These are phyloP conservation scores for Cylloceria caligata DNA, from an alignment of 2,888 invertebrate species.

Conservation along the genomic window DNA sequence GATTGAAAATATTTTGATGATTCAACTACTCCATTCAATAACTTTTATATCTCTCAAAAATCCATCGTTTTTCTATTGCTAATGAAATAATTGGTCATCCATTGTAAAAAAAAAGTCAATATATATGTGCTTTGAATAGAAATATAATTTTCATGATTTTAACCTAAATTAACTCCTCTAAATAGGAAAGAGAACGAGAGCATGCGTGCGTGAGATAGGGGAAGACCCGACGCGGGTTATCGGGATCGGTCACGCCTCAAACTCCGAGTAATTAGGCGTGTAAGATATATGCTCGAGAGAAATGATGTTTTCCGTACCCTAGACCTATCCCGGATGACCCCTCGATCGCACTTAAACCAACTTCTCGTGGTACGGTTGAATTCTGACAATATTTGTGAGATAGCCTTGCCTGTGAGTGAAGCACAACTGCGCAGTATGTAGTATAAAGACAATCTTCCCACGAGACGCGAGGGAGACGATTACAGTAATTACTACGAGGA, in stretches of 20 bases:
- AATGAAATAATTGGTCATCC: background rate
- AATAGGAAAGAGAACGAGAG: background rate
- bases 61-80: background rate
- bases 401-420: background rate
- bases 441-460: slow-evolving; percentile 30
- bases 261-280: slow-evolving; percentile 34
- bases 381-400: slow-evolving; percentile 38
- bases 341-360: background rate
- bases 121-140: background rate
- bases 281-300: background rate
- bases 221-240: slow-evolving; percentile 20
- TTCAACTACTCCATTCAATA: background rate
- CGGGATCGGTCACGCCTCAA: slow-evolving; percentile 21
- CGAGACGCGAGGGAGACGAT: slow-evolving; percentile 57
- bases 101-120: background rate
- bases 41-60: background rate
- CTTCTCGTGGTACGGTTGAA: slow-evolving; percentile 1
- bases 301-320: slow-evolving; percentile 15
- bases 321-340: slow-evolving; percentile 11
- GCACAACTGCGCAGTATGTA: background rate
- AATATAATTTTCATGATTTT: background rate
- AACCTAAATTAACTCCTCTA: background rate
- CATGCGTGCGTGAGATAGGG: slow-evolving; percentile 7
- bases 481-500: slow-evolving; percentile 66
- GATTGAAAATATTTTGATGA: background rate